phyloP scores from a whole-genome alignment of 1,140 invertebrate species.

The Cylas formicarius region DNA sequence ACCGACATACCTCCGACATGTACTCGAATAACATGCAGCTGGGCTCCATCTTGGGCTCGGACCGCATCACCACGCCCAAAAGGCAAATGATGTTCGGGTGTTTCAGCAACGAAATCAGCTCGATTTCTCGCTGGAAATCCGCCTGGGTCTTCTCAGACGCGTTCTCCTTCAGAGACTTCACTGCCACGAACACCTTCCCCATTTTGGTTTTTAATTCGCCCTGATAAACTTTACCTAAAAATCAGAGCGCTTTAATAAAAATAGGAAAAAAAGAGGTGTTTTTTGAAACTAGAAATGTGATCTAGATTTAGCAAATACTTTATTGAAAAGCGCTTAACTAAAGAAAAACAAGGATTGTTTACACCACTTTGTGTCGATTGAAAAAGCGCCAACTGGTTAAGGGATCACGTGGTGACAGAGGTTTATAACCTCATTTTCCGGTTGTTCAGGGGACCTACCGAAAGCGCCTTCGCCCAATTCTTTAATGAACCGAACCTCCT shows the following conservation, averaged over 20 bases:
- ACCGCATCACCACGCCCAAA: conserved; percentile 82
- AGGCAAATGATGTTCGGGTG: conserved; percentile 96
- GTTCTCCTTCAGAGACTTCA: conserved; percentile 92
- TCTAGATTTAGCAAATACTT: no score
- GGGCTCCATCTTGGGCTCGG: conserved; percentile 74
- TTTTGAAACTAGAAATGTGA: no score
- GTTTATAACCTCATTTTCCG: no score
- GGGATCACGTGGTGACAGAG: no score
- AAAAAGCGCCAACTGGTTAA: no score
- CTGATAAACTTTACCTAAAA: conserved; percentile 70
- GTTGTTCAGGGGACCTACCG: conserved; percentile 60
- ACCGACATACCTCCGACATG: conserved; percentile 61
- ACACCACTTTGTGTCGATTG: no score
- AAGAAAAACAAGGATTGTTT: no score
- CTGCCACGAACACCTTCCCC: conserved; percentile 73
- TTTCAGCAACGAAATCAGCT: conserved; percentile 85
- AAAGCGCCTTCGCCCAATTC: conserved; percentile 95
- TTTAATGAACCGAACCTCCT: conserved; percentile 82
- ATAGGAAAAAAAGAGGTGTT: neutral
- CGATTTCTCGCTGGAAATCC: conserved; percentile 85
- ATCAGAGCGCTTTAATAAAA: conserved; percentile 1
- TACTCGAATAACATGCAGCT: conserved; percentile 96
- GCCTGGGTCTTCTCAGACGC: conserved; percentile 84
- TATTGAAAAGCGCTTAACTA: no score
- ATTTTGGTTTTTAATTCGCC: conserved; percentile 71